Base-by-base conservation (phyloP, 1,140 invertebrate genomes). In the Drosophila paulistorum region DNA sequence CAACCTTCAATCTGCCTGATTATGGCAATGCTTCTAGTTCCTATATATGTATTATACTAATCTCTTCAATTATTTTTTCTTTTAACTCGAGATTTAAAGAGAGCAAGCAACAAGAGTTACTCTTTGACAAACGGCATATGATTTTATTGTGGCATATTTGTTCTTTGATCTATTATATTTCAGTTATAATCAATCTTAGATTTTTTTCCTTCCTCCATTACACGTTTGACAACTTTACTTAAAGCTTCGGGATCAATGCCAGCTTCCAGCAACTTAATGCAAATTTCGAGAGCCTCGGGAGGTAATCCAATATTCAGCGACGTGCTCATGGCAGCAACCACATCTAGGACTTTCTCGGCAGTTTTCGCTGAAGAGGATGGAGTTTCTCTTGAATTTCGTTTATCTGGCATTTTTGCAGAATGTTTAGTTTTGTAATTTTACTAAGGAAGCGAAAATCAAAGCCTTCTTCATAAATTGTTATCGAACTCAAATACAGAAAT, bases 281-380 rank as follows among this genome's bases (percentile, higher is more conserved):
- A 68, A 10, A 72, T 60, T n/a, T 54, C 20, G 1, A 78, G 13
- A 6, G 74, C 20, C 10, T 79, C 68, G 1, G n/a, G 23, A n/a
- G 20, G 73, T 7, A 85, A 55, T 0, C 58, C 71, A 0, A 68
- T 57, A 17, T 86, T 67, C 11, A 72, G 13, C 7, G 71, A 7
- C 2, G 59, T 30, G 4, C 51, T 42, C 20, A 85, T 72, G 1
- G 11, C 45, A 10, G 45, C 13, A 13, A 81, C 39, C 3, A 77
- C 7, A 10, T 14, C n/a, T 0, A 60, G 9, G 9, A 64, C 3
- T 2, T n/a, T 45, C 3, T 71, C 61, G 0, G 68, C 61, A 0
- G 23, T 35, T 1, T 51, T 11, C 5, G 3, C 1, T 10, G 26
- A 1, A 20, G 23, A 33, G 13, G n/a, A 7, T 45, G 13, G 2